Conservation (phyloP, 2,113 vertebrate species). For the Callopanchax toddi region DNA sequence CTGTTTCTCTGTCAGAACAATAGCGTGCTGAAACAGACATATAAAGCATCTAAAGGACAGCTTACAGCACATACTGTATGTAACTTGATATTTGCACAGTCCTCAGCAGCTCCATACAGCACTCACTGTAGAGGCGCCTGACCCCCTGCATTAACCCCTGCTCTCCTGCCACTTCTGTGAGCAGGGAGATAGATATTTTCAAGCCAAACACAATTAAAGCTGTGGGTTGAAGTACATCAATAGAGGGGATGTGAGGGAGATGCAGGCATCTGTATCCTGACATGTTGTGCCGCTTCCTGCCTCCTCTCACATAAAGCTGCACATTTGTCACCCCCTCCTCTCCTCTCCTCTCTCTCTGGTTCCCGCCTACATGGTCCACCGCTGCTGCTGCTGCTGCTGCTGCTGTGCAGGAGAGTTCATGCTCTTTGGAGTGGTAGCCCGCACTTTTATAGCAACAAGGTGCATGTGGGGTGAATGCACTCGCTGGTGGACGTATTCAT, state of each 20-base stretch:
- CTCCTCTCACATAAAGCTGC: conserved; percentile 63
- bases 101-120: conserved; percentile 34
- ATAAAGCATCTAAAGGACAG: conserved; percentile 4
- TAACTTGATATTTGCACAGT: conserved; percentile 51
- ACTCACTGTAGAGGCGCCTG: conserved; percentile 43
- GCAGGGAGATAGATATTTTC: conserved; percentile 45
- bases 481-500: conserved; percentile 43
- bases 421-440: conserved; percentile 55
- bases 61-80: conserved; percentile 4
- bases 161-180: conserved; percentile 35
- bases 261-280: conserved; percentile 63
- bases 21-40: conserved; percentile 12
- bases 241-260: conserved; percentile 51
- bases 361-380: conserved; percentile 49
- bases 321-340: conserved; percentile 55
- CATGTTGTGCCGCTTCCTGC: conserved; percentile 59
- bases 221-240: conserved; percentile 68
- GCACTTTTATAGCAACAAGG: conserved; percentile 58
- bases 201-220: conserved; percentile 72
- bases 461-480: conserved; percentile 20
- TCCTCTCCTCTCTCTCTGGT: neutral
- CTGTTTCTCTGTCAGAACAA: too few relatives aligned
- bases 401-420: conserved; percentile 40
- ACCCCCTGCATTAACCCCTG: conserved; percentile 69
- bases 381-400: conserved; percentile 26